Percentiles rank a stretch among this genome's conserved stretches.
phyloP scores from a whole-genome alignment of 2,888 invertebrate genomes.

The Lymantria dispar region DNA sequence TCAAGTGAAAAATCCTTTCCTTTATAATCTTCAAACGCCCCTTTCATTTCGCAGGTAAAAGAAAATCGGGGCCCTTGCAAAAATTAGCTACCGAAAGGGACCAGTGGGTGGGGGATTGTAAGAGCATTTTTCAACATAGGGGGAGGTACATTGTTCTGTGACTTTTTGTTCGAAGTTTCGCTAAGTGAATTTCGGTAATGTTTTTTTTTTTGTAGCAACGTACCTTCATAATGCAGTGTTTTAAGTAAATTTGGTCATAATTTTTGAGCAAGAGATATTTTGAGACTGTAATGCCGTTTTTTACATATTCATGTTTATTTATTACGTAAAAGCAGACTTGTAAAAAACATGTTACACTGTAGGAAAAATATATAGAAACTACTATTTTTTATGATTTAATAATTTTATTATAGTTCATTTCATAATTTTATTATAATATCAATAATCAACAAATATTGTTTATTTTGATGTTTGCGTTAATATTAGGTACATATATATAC shows the following conservation, averaged over 20 bases:
- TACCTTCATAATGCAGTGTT: conserved; percentile 1
- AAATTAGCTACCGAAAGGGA: conserved; percentile 54
- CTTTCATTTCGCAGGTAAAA: conserved; percentile 56
- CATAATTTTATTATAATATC: too few relatives aligned
- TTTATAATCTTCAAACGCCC: conserved; percentile 54
- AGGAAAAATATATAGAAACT: too few relatives aligned
- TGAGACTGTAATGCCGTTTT: too few relatives aligned
- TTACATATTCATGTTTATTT: too few relatives aligned
- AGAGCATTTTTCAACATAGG: conserved; percentile 64
- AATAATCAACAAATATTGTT: too few relatives aligned
- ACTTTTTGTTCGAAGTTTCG: conserved; percentile 51
- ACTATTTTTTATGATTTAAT: too few relatives aligned
- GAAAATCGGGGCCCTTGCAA: conserved; percentile 70
- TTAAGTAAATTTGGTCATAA: neutral
- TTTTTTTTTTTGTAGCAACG: conserved; percentile 20
- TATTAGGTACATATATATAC: too few relatives aligned
- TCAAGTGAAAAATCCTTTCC: conserved; percentile 49
- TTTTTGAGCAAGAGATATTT: neutral
- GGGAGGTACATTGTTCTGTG: conserved; percentile 31
- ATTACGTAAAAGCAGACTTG: too few relatives aligned
- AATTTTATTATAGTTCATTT: too few relatives aligned
- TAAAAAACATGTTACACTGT: too few relatives aligned
- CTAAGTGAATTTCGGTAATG: conserved; percentile 70
- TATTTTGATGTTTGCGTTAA: too few relatives aligned
- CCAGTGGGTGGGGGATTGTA: conserved; percentile 34